These are phyloP conservation scores for Monochamus alternatus DNA, from an alignment of 2,888 invertebrate species.

Conservation along the genomic window DNA sequence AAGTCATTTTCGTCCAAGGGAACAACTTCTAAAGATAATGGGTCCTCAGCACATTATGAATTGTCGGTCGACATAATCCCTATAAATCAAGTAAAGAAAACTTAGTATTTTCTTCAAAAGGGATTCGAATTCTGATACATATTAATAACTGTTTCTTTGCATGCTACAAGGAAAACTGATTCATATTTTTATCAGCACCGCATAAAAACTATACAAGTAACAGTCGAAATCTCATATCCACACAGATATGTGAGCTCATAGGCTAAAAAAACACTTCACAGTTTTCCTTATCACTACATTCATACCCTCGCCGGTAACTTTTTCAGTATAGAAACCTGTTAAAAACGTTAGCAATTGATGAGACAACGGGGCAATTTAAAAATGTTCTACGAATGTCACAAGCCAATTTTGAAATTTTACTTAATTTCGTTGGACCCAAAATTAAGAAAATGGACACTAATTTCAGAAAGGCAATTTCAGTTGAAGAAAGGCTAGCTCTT, in stretches of 20 bases:
- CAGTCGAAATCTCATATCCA: not conserved
- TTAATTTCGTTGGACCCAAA: constrained; percentile 1
- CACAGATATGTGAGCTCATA: too few relatives aligned
- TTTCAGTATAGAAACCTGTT: constrained; percentile 7
- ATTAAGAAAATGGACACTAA: too few relatives aligned
- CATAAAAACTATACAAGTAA: not conserved
- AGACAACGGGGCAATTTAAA: constrained; percentile 13
- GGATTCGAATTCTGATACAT: too few relatives aligned
- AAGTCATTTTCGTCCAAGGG: not conserved
- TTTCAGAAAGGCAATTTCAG: too few relatives aligned
- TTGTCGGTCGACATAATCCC: not conserved
- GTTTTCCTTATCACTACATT: too few relatives aligned
- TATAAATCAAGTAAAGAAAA: not conserved
- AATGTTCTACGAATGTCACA: too few relatives aligned
- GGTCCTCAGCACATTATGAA: not conserved
- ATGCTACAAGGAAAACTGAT: too few relatives aligned
- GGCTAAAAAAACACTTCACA: too few relatives aligned
- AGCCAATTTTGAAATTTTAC: constrained; percentile 9
- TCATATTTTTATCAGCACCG: not conserved
- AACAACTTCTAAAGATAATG: not conserved
- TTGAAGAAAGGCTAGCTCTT: too few relatives aligned
- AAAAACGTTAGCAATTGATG: constrained; percentile 11
- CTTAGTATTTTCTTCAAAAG: not conserved
- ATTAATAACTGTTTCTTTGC: too few relatives aligned
- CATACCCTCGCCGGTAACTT: not conserved